Evolutionary conservation across 2,113 vertebrate species (phyloP).

Genomic region (Arizona elegans): DNA sequence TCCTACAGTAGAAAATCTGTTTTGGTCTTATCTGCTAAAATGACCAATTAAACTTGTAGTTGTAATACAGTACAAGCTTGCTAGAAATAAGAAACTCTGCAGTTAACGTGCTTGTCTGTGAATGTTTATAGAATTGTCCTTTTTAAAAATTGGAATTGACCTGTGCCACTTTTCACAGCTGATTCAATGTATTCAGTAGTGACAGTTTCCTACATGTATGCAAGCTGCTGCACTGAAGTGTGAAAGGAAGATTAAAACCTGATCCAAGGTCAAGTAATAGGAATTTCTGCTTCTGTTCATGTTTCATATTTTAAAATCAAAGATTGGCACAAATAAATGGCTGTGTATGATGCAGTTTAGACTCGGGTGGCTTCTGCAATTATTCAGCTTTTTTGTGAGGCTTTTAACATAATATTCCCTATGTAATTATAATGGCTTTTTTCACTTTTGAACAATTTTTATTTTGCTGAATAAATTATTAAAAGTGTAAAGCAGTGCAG

Average conservation of each 20-base stretch:
- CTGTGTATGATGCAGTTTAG: neutral
- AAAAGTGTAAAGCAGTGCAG: neutral
- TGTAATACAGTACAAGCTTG: neutral
- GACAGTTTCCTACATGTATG: neutral
- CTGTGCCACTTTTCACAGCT: no score
- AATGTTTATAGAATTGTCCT: neutral
- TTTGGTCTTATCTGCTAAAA: neutral
- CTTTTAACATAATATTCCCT: neutral
- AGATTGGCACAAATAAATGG: neutral
- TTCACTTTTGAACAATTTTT: neutral
- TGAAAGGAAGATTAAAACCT: neutral
- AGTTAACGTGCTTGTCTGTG: neutral
- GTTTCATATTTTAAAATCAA: neutral
- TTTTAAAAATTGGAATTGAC: neutral
- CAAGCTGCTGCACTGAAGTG: neutral
- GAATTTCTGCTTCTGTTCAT: neutral
- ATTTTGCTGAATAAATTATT: neutral
- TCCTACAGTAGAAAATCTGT: neutral
- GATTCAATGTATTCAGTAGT: neutral
- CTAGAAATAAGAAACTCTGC: neutral
- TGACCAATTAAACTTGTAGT: neutral
- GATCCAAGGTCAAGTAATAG: neutral
- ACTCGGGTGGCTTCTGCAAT: neutral
- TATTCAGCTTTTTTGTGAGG: neutral
- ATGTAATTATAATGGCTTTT: neutral